These are phyloP conservation scores for Tauraco erythrolophus DNA, from an alignment of 2,113 vertebrate genomes.

Conservation along the genomic window DNA sequence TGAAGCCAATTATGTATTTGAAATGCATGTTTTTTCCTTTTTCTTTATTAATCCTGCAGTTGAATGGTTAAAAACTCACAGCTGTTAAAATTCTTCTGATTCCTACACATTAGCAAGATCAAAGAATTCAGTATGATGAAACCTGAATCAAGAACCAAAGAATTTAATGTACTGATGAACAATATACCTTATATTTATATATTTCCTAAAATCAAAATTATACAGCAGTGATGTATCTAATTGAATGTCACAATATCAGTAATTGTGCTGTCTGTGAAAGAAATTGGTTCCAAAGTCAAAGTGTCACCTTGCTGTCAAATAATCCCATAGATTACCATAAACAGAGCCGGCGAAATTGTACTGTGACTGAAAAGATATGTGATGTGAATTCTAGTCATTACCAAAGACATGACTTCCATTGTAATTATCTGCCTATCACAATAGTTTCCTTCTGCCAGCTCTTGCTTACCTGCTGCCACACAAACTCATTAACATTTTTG, in stretches of 20 bases:
- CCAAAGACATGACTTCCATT: conserved; percentile 71
- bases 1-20: not conserved
- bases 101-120: not conserved
- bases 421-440: conserved; percentile 71
- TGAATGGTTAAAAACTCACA: not conserved
- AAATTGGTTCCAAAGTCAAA: conserved; percentile 77
- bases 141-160: not conserved
- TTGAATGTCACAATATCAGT: conserved; percentile 58
- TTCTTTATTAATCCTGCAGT: not conserved
- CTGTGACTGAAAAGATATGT: conserved; percentile 71
- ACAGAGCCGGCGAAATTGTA: conserved; percentile 67
- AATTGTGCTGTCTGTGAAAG: conserved; percentile 71
- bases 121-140: not conserved
- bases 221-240: conserved; percentile 39
- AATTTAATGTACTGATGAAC: conserved; percentile 5
- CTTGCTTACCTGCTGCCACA: conserved; percentile 61
- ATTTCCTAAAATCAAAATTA: conserved; percentile 48
- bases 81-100: not conserved
- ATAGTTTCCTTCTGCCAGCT: conserved; percentile 45
- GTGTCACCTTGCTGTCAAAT: conserved; percentile 79
- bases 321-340: conserved; percentile 76
- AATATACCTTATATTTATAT: conserved; percentile 20
- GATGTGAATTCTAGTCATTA: conserved; percentile 74
- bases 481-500: conserved; percentile 73
- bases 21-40: not conserved